Percentiles rank a stretch among this genome's conserved stretches.
Conservation (phyloP, 2,888 invertebrate genomes). For the Priocnemis perturbator region DNA sequence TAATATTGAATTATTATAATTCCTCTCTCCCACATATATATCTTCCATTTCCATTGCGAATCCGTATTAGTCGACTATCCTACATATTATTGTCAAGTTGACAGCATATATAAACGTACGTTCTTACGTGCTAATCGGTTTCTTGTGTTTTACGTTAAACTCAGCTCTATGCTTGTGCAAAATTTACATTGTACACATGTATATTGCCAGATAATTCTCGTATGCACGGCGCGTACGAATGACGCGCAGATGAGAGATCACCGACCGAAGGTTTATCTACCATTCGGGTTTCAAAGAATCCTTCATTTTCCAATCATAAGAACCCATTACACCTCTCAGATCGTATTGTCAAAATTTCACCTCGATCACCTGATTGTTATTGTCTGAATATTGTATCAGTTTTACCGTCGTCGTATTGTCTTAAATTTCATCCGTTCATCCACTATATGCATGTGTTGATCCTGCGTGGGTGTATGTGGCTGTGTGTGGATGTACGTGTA, state of each 20-base stretch:
- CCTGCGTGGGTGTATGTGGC: slow-evolving; percentile 39
- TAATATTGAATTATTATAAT: neutral
- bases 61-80: slow-evolving; percentile 55
- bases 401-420: slow-evolving; percentile 43
- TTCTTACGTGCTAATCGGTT: slow-evolving; percentile 46
- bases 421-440: slow-evolving; percentile 31
- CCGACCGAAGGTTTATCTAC: no score
- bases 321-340: no score
- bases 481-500: slow-evolving; percentile 49
- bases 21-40: slow-evolving; percentile 1
- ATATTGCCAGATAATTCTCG: slow-evolving; percentile 8
- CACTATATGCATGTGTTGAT: slow-evolving; percentile 19
- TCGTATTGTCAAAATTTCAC: slow-evolving; percentile 16
- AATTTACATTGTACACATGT: slow-evolving; percentile 68
- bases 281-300: neutral
- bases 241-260: no score
- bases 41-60: slow-evolving; percentile 22
- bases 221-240: neutral
- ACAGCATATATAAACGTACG: slow-evolving; percentile 71
- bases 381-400: slow-evolving; percentile 10
- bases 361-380: slow-evolving; percentile 5
- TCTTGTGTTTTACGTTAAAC: slow-evolving; percentile 10
- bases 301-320: neutral
- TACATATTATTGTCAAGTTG: slow-evolving; percentile 73
- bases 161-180: slow-evolving; percentile 69